phyloP scores from a whole-genome alignment of 2,113 vertebrate species.

The Colius striatus region DNA sequence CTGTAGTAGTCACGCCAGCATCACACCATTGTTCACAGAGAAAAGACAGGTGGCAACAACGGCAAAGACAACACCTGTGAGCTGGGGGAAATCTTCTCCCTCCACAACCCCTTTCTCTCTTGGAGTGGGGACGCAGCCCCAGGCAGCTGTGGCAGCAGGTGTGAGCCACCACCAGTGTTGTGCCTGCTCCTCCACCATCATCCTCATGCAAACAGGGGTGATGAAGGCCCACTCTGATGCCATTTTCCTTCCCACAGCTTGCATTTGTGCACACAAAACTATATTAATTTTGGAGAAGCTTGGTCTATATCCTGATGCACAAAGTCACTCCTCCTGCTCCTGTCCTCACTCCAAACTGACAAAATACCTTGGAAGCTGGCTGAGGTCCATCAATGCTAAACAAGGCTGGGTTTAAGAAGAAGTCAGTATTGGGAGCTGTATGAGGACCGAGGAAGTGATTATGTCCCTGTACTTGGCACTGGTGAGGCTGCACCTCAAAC shows the following conservation, averaged over 20 bases:
- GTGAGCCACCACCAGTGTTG: not conserved
- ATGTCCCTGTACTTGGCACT: too few species aligned
- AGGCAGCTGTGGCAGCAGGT: constrained; percentile 40
- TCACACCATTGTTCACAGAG: rapidly evolving
- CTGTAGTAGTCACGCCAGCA: not conserved
- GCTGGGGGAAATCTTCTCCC: not conserved
- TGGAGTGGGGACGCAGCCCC: not conserved
- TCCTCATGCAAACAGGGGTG: not conserved
- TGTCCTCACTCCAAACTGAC: not conserved
- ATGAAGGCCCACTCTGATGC: rapidly evolving
- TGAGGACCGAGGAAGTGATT: not conserved
- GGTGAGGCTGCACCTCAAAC: too few species aligned
- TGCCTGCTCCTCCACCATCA: not conserved
- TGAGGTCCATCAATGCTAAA: not conserved
- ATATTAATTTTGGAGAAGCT: not conserved
- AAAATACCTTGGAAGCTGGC: rapidly evolving
- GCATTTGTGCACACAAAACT: not conserved
- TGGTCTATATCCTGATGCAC: rapidly evolving
- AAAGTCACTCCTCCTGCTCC: not conserved
- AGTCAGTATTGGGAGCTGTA: not conserved
- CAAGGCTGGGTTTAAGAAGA: not conserved
- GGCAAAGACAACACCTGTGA: constrained; percentile 16
- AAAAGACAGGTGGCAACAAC: not conserved
- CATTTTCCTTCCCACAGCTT: not conserved
- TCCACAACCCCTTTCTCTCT: not conserved